Percentiles rank a stretch among this genome's conserved stretches.
Evolutionary conservation across 2,113 vertebrate genomes (phyloP).

Genomic region (Neolamprologus devosi): DNA sequence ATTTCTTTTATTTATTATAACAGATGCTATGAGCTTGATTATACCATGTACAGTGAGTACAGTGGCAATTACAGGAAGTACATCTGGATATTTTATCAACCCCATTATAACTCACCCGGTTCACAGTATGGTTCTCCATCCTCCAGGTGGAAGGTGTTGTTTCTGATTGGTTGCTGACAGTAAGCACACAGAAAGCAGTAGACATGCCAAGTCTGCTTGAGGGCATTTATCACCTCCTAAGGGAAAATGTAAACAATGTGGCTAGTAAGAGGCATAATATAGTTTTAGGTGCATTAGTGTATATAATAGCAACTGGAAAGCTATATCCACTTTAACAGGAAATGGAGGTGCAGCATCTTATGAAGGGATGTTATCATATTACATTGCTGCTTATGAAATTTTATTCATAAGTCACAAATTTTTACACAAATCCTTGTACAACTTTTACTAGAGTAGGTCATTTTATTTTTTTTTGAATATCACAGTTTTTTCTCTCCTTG

Average conservation of each 20-base stretch:
- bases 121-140: constrained; percentile 97
- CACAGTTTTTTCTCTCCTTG: background rate
- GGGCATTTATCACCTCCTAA: constrained; percentile 96
- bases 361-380: background rate
- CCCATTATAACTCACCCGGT: constrained; percentile 72
- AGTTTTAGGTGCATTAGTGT: background rate
- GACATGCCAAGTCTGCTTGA: constrained; percentile 97
- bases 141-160: constrained; percentile 95
- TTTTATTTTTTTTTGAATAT: background rate
- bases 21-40: background rate
- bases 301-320: background rate
- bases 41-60: background rate
- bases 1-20: background rate
- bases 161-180: constrained; percentile 92
- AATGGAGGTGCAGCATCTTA: background rate
- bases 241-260: background rate
- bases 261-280: background rate
- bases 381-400: background rate
- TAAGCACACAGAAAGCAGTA: constrained; percentile 90
- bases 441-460: background rate
- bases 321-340: background rate
- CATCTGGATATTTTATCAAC: background rate
- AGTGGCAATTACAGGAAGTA: background rate
- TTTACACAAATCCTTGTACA: background rate
- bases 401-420: background rate